Base-by-base conservation (phyloP, 1,140 invertebrate species). In the Hetaerina americana region DNA sequence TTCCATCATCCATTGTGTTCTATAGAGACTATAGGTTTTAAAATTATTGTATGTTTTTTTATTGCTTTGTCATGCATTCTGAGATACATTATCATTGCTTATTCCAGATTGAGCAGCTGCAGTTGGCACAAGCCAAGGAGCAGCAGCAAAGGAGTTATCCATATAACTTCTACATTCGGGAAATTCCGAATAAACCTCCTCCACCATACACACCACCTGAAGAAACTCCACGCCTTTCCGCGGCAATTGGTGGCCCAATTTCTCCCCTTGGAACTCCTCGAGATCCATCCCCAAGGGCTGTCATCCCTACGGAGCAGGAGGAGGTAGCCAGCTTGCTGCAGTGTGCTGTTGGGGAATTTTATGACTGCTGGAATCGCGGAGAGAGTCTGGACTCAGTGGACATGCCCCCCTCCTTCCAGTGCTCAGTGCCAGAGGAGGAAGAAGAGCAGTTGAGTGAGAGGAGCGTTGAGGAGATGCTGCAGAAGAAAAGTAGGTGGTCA, bases 101-200 rank as follows among this genome's bases (percentile, higher is more conserved):
- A 18, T 67, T 31, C 5, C 66, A 86, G 85, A 87, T 87, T 72
- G 85, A 86, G 72, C 82, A 85, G 75, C 77, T 87, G 6, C 85
- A 87, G 79, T 82, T 81, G n/a, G 79, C 83, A 74, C 80, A 83
- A 70, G 79, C 27, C 67, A 57, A 82, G 73, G 82, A 86, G 73
- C 82, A 86, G 73, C 80, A 84, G 26, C 84, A 85, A 0, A 72
- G 73, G 25, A 72, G 70, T 26, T 71, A 72, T 18, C 76, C 77
- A 0, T 86, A 26, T 15, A 26, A 83, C 71, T 76, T 82, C 49
- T 88, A 85, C 72, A 81, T 88, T 12, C 79, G 87, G 31, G 86
- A 88, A 77, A 88, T 89, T 71, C 87, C 88, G n/a, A 87, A 88
- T 74, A 90, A 90, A 77, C 88, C 88, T 10, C 89, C 89, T 6